phyloP scores from a whole-genome alignment of 2,113 vertebrate genomes.

The Corythornis cristatus region DNA sequence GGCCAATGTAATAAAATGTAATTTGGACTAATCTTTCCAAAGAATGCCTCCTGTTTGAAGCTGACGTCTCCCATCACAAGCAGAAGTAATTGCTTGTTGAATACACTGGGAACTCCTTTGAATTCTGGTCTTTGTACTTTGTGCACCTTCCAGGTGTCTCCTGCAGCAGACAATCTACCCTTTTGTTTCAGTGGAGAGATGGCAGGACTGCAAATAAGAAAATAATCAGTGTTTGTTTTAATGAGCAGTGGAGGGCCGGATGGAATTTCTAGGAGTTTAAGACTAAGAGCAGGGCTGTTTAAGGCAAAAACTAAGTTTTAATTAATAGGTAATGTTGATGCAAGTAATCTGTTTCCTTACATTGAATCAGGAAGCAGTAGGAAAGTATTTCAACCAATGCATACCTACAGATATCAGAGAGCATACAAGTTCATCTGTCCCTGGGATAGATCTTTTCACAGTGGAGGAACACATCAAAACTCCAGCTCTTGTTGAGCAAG shows the following conservation, averaged over 20 bases:
- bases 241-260: constrained; percentile 63
- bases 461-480: background rate
- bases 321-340: constrained; percentile 41
- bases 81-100: constrained; percentile 91
- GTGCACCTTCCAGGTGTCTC: constrained; percentile 91
- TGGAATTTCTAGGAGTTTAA: constrained; percentile 75
- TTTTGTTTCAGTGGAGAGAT: constrained; percentile 83
- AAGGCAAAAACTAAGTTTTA: constrained; percentile 28
- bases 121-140: constrained; percentile 82
- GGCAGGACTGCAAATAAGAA: constrained; percentile 76
- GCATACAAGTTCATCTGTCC: background rate
- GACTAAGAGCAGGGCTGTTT: constrained; percentile 19
- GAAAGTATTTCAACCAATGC: constrained; percentile 2
- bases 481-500: background rate
- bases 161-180: constrained; percentile 82
- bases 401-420: background rate
- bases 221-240: constrained; percentile 73
- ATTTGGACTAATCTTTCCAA: constrained; percentile 97
- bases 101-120: constrained; percentile 79
- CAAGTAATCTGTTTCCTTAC: constrained; percentile 49
- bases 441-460: background rate
- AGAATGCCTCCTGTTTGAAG: constrained; percentile 95
- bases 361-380: constrained; percentile 20
- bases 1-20: constrained; percentile 95
- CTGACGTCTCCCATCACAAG: constrained; percentile 88